Evolutionary conservation across 2,113 vertebrate genomes (phyloP).

Genomic region (Pangasianodon hypophthalmus): DNA sequence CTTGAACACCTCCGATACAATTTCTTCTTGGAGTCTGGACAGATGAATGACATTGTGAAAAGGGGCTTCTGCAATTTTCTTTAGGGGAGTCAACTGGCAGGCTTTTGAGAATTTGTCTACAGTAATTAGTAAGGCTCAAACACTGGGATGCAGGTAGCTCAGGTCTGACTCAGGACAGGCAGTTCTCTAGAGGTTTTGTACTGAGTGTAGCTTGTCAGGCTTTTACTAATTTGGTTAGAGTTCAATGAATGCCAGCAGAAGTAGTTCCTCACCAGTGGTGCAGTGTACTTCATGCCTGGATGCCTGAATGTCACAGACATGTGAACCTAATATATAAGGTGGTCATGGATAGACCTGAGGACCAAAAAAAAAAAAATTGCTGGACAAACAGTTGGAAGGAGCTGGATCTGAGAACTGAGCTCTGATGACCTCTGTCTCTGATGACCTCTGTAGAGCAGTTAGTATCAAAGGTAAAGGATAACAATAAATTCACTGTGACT

Average conservation of each 20-base stretch:
- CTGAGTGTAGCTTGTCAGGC: neutral
- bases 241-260: neutral
- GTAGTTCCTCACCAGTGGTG: neutral
- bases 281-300: neutral
- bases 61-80: neutral
- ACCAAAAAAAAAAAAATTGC: neutral
- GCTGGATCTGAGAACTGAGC: neutral
- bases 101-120: neutral
- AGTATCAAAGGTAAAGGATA: neutral
- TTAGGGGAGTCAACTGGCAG: neutral
- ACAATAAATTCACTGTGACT: neutral
- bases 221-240: neutral
- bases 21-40: neutral
- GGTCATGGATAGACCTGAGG: neutral
- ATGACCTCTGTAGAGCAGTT: neutral
- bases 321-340: neutral
- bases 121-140: neutral
- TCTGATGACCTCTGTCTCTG: neutral
- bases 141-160: neutral
- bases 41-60: neutral
- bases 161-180: neutral
- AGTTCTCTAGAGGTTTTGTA: neutral
- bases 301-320: neutral
- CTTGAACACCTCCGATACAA: neutral
- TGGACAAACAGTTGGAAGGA: neutral